A percentile compares a stretch with the other conserved stretches of the same genome.
These are phyloP conservation scores for Scrobipalpa costella DNA, from an alignment of 2,888 invertebrate species.

Conservation along the genomic window DNA sequence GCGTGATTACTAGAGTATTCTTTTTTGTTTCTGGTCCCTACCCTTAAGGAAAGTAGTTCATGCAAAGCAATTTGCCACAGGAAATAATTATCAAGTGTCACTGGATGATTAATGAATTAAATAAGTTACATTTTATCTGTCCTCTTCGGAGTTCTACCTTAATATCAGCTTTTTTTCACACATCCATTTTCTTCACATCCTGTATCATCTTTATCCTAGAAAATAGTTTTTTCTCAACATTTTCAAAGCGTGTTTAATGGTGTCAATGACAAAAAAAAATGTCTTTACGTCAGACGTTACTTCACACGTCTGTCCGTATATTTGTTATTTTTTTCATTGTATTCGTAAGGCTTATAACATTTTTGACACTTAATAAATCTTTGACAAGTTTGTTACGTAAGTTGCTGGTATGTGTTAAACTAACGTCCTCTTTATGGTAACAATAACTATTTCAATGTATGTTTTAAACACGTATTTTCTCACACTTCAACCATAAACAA, in stretches of 20 bases:
- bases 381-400: slow-evolving; percentile 6
- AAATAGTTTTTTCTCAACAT: slow-evolving; percentile 17
- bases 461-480: not conserved
- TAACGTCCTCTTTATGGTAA: not conserved
- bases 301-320: not conserved
- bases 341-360: not conserved
- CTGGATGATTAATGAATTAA: too few species aligned
- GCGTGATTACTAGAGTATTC: too few species aligned
- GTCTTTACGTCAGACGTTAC: slow-evolving; percentile 25
- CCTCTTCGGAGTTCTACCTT: too few species aligned
- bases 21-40: too few species aligned
- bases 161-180: too few species aligned
- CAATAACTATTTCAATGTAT: not conserved
- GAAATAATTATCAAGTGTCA: too few species aligned
- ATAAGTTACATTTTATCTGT: too few species aligned
- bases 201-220: not conserved
- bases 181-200: too few species aligned
- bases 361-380: slow-evolving; percentile 8
- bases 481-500: not conserved
- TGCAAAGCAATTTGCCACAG: too few species aligned
- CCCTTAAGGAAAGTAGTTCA: too few species aligned
- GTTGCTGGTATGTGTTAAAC: not conserved
- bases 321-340: not conserved
- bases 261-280: slow-evolving; percentile 27
- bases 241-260: slow-evolving; percentile 18